phyloP scores from a whole-genome alignment of 2,113 vertebrate species.

The Dromiciops gliroides region DNA sequence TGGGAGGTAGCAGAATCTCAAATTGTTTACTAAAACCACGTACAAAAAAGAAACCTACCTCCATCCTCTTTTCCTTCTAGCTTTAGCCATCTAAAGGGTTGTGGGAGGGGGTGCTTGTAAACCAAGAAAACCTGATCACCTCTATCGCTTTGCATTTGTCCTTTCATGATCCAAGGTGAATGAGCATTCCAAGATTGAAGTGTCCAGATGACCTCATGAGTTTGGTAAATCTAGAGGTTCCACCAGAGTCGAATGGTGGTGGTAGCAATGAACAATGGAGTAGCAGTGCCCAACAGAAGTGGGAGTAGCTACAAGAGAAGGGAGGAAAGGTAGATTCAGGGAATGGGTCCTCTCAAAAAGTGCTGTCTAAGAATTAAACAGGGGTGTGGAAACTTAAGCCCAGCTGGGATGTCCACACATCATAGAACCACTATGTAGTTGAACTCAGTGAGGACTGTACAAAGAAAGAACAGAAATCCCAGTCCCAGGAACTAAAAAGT shows the following conservation, averaged over 20 bases:
- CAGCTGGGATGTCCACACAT: background rate
- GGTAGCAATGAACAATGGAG: background rate
- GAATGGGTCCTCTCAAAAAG: background rate
- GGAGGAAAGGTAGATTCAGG: background rate
- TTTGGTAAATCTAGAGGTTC: background rate
- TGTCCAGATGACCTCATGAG: background rate
- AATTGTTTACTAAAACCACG: too few species aligned
- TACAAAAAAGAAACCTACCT: background rate
- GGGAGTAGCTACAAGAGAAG: background rate
- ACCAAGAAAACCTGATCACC: background rate
- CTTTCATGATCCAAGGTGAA: background rate
- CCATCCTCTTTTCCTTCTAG: background rate
- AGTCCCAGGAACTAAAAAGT: background rate
- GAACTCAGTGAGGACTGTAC: background rate
- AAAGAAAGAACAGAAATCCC: background rate
- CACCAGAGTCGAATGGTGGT: background rate
- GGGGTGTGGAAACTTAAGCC: background rate
- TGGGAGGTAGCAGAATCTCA: background rate
- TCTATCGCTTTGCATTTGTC: background rate
- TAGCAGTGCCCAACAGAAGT: background rate
- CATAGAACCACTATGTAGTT: background rate
- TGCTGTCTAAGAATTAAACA: background rate
- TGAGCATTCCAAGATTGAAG: too few species aligned
- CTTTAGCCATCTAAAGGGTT: background rate
- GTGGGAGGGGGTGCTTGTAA: background rate